Evolutionary conservation across 2,888 invertebrate species (phyloP).

Genomic region (Nephrocerus scutellatus): DNA sequence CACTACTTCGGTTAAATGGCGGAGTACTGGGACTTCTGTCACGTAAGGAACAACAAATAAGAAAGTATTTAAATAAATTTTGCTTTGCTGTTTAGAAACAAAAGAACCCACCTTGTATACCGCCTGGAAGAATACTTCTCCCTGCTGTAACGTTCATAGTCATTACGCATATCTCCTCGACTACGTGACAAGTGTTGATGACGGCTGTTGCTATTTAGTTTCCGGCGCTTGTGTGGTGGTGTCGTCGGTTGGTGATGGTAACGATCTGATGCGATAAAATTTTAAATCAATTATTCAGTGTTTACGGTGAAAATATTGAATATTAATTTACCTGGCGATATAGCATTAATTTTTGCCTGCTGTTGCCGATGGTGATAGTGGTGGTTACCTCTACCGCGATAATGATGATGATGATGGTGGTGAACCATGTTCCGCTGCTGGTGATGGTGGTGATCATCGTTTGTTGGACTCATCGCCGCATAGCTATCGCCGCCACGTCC

Average conservation of each 20-base stretch:
- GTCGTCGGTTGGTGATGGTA: slow-evolving; percentile 42
- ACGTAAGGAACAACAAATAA: no score
- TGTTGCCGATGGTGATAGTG: slow-evolving; percentile 37
- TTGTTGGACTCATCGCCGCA: slow-evolving; percentile 25
- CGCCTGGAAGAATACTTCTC: slow-evolving; percentile 36
- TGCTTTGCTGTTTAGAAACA: neutral
- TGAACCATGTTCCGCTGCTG: slow-evolving; percentile 28
- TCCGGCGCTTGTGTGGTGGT: slow-evolving; percentile 45
- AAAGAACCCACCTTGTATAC: slow-evolving; percentile 33
- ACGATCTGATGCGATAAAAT: slow-evolving; percentile 29
- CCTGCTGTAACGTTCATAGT: slow-evolving; percentile 40
- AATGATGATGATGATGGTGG: slow-evolving; percentile 27
- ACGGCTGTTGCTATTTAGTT: slow-evolving; percentile 36
- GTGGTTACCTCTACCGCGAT: slow-evolving; percentile 27
- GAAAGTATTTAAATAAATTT: no score
- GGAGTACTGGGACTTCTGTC: slow-evolving; percentile 40
- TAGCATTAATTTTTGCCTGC: slow-evolving; percentile 32
- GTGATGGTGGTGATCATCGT: slow-evolving; percentile 28
- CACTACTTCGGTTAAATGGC: slow-evolving; percentile 29
- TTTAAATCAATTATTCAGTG: neutral
- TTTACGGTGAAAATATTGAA: neutral
- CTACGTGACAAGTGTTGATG: slow-evolving; percentile 21
- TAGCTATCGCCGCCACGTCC: slow-evolving; percentile 5
- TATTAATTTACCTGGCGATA: slow-evolving; percentile 38
- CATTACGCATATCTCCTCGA: slow-evolving; percentile 15